phyloP scores from a whole-genome alignment of 2,113 vertebrate species.

The Otolemur garnettii region DNA sequence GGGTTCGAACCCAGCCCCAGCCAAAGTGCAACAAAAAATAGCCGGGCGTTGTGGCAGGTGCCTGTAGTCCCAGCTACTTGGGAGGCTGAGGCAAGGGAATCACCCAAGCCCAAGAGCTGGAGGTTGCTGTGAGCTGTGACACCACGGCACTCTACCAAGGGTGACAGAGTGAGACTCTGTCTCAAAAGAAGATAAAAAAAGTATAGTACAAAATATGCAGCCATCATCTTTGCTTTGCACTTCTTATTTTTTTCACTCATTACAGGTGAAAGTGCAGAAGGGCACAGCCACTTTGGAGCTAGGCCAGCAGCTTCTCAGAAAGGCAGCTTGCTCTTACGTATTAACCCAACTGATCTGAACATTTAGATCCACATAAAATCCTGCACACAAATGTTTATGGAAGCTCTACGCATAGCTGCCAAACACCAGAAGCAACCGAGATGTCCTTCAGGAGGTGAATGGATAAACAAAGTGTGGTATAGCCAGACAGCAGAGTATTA shows the following conservation, averaged over 20 bases:
- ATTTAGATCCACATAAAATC: background rate
- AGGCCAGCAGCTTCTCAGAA: background rate
- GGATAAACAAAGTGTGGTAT: accelerated
- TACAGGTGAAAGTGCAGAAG: background rate
- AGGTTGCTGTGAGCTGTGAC: too few species aligned
- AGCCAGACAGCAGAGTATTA: accelerated
- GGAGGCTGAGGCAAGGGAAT: too few species aligned
- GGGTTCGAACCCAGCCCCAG: too few species aligned
- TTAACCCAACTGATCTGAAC: background rate
- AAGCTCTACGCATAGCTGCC: background rate
- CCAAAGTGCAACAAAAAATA: too few species aligned
- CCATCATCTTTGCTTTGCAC: too few species aligned
- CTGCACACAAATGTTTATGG: accelerated
- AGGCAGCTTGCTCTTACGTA: accelerated
- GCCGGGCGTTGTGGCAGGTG: too few species aligned
- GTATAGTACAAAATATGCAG: background rate
- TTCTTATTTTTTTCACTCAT: background rate
- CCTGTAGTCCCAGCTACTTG: too few species aligned
- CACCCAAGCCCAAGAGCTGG: too few species aligned
- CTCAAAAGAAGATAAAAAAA: too few species aligned
- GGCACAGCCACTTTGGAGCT: accelerated
- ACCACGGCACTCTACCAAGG: too few species aligned
- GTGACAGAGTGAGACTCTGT: too few species aligned
- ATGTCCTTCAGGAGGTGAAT: accelerated
- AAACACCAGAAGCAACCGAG: background rate